Evolutionary conservation across 2,113 vertebrate species (phyloP).

Genomic region (Elanoides forficatus): DNA sequence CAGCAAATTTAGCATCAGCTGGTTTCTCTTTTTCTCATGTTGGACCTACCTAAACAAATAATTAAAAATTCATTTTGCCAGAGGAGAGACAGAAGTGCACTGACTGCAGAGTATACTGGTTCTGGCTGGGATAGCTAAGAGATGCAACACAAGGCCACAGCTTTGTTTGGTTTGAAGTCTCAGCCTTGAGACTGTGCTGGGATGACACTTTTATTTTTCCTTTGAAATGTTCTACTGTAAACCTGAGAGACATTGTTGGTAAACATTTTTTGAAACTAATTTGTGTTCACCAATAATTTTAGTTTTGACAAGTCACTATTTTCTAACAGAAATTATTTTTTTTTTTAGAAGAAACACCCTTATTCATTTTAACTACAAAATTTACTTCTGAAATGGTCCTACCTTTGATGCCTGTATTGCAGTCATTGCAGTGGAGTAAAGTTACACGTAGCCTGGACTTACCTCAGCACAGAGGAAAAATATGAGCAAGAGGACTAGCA

Average conservation of each 20-base stretch:
- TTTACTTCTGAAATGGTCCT: neutral
- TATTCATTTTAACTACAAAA: neutral
- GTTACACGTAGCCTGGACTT: rapidly evolving
- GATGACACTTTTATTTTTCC: neutral
- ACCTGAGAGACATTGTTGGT: neutral
- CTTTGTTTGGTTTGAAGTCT: neutral
- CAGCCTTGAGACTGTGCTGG: neutral
- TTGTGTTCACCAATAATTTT: neutral
- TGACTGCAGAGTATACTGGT: neutral
- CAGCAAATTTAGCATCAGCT: neutral
- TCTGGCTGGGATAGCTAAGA: neutral
- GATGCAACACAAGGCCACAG: neutral
- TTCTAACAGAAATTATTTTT: neutral
- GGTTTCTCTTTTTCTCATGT: neutral
- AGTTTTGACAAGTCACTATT: neutral
- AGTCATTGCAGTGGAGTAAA: neutral
- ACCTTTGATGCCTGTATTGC: neutral
- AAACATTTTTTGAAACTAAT: neutral
- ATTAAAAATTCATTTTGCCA: neutral
- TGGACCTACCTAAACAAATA: neutral
- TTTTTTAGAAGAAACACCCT: neutral
- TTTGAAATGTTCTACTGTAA: neutral
- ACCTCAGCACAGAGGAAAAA: neutral
- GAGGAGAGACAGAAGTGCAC: neutral
- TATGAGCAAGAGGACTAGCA: neutral